Conservation (phyloP, 1,140 invertebrate genomes). For the Temnothorax curvispinosus region DNA sequence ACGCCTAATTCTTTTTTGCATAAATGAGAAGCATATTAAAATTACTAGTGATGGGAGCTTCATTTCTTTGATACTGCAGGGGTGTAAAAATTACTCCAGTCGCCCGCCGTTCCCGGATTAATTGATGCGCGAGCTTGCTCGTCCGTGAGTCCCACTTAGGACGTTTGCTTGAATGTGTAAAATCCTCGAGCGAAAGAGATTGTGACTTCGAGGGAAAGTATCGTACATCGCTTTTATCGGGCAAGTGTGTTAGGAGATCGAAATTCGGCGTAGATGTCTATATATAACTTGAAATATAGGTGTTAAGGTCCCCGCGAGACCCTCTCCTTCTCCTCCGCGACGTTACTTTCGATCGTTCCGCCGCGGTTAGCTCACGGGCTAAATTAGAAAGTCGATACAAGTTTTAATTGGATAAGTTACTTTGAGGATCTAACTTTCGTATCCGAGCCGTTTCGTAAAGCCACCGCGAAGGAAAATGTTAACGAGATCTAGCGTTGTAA, state of each 20-base stretch:
- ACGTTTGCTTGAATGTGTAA: background rate
- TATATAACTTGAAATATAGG: background rate
- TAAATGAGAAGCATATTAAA: no score
- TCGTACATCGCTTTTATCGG: background rate
- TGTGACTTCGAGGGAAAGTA: no score
- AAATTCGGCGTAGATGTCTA: background rate
- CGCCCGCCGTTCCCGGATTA: no score
- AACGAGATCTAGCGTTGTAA: slow-evolving; percentile 34
- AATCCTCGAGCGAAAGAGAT: background rate
- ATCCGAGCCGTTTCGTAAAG: slow-evolving; percentile 29
- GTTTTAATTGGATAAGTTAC: slow-evolving; percentile 66
- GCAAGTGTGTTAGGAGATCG: background rate
- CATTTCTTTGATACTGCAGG: no score
- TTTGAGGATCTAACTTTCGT: slow-evolving; percentile 37
- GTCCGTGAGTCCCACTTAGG: background rate
- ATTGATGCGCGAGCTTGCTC: background rate
- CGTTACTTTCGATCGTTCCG: slow-evolving; percentile 18
- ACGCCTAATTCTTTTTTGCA: no score
- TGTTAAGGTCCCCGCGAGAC: background rate
- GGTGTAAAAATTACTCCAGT: no score
- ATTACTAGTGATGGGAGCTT: no score
- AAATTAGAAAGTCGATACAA: slow-evolving; percentile 63
- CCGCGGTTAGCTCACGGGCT: background rate
- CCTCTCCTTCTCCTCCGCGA: background rate
- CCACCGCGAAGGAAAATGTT: slow-evolving; percentile 21